Base-by-base conservation (phyloP, 2,888 invertebrate species). In the Rugalucina vietnamica region DNA sequence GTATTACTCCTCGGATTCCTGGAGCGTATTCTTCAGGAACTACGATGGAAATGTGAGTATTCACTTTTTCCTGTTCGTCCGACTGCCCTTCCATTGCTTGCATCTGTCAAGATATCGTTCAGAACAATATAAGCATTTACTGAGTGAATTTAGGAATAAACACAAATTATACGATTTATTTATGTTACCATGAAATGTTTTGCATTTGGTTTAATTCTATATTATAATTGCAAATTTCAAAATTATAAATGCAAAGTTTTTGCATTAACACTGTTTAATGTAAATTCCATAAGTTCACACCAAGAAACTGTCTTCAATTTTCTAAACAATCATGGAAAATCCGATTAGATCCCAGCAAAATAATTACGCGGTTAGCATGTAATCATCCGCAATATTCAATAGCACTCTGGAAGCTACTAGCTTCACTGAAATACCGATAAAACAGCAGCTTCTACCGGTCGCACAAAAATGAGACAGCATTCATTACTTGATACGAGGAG, bases 21-120 rank as follows among this genome's bases (percentile, higher is more conserved):
- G 72, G 81, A 0, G 84, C 84, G 69, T 77, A 65, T 76, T 91
- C 92, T 39, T 90, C 90, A 0, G 91, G 91, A n/a, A 91, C 87
- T 8, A 87, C 76, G 0, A 92, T 86, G 24, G 89, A 85, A 43
- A 93, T 88, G 77, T 93, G 92, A 0, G 92, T 91, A 84, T 93
- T 92, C 27, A 91, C 88, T 80, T 91, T 90, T 27, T 87, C 88
- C n/a, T 77, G 82, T 36, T 86, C 89, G 12, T 85, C 75, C 10
- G 87, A 84, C 18, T 84, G 81, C 18, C 81, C 85, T 27, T 86
- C 87, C 87, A 78, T 83, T 70, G n/a, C 70, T 18, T 50, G 21
- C 18, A 29, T 0, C 36, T 60, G 12, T n/a, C 8, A 43, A 18
- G 18, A 12, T 8, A 43, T 18, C 18, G 43, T 43, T 43, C 18